Base-by-base conservation (phyloP, 2,797 vertebrate genomes). In the Eremophila alpestris region DNA sequence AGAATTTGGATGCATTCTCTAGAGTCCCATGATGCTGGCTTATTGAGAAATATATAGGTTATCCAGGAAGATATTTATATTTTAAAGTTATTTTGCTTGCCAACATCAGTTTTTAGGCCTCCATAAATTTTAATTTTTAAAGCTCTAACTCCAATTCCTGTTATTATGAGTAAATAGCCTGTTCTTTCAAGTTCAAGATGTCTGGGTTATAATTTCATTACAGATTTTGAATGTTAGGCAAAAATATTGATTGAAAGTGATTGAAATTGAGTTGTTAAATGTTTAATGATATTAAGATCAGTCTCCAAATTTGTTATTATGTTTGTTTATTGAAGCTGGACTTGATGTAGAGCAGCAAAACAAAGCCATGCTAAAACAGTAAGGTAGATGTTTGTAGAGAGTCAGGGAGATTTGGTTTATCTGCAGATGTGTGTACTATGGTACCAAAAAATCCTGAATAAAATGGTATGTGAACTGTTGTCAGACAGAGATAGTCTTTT, bases 101-200 rank as follows among this genome's bases (percentile, higher is more conserved):
- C 74, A 69, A 18, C 8, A 20, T 38, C 18, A 48, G 30, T 52
- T 93, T 91, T 46, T 46, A 83, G 46, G 24, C 27, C 5, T 69
- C 68, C 83, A 26, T 78, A 93, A 88, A 91, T 22, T 87, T 73
- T 48, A 64, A 46, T 76, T 78, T 86, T 64, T 75, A 83, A 90
- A 81, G 16, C 8, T 76, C 8, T 51, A 49, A 16, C 5, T 24
- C 21, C 34, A 36, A 32, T 75, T 76, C 17, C 12, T 75, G 2
- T 45, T 88, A 45, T 63, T 51, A 81, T 6, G 5, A 86, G 38
- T 51, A 87, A 41, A 45, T 59, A 62, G 6, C 32, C 29, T 75
- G 16, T 49, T 60, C 21, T 85, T 93, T 78, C 60, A 64, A 80
- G 17, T 60, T 86, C 70, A 63, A 59, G 5, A 48, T 52, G 5